Evolutionary conservation across 2,888 invertebrate genomes (phyloP).

Genomic region (Sipunculus nudus): DNA sequence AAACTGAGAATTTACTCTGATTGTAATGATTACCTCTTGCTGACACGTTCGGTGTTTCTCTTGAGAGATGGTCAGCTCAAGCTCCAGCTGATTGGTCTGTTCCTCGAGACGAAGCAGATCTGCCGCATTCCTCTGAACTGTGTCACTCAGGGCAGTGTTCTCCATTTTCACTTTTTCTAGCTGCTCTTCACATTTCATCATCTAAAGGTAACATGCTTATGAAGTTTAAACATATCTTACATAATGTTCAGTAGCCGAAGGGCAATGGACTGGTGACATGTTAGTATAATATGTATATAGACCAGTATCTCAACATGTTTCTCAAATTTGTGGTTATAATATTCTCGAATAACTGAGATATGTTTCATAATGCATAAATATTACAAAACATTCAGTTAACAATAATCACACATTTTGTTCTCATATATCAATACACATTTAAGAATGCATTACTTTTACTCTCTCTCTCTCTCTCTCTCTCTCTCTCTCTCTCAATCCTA

Average conservation of each 20-base stretch:
- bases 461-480: too few relatives aligned
- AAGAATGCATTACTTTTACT: too few relatives aligned
- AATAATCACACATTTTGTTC: too few relatives aligned
- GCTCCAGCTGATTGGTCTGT: constrained; percentile 57
- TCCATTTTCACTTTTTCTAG: constrained; percentile 57
- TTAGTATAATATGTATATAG: too few relatives aligned
- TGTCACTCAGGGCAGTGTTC: constrained; percentile 55
- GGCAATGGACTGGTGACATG: neutral
- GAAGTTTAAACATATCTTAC: neutral
- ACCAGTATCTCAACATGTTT: too few relatives aligned
- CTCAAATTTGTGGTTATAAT: too few relatives aligned
- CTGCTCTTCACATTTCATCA: constrained; percentile 58
- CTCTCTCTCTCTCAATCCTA: too few relatives aligned
- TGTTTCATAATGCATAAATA: too few relatives aligned
- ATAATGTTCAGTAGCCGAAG: neutral
- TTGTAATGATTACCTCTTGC: constrained; percentile 63
- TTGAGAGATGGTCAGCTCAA: constrained; percentile 63
- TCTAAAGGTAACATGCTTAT: constrained; percentile 45
- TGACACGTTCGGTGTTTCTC: constrained; percentile 65
- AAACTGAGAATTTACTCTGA: too few relatives aligned
- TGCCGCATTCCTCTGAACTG: constrained; percentile 41
- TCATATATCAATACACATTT: too few relatives aligned
- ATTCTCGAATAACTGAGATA: too few relatives aligned
- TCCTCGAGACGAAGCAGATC: constrained; percentile 52
- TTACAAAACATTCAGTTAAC: too few relatives aligned